These are phyloP conservation scores for Mermis nigrescens DNA, from an alignment of 2,888 invertebrate species.

Conservation along the genomic window DNA sequence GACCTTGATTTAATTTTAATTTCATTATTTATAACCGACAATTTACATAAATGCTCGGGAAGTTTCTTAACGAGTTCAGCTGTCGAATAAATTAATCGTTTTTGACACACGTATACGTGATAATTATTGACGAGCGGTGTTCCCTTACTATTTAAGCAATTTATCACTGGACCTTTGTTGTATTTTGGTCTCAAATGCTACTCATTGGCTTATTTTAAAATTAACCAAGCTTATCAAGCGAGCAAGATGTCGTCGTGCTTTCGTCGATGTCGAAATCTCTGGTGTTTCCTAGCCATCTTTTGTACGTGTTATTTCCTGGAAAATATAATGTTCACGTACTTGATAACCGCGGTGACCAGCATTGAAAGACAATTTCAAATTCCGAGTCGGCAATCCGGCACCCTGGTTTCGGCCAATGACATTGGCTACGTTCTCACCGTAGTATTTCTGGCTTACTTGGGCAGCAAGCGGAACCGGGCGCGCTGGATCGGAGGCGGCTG, in stretches of 20 bases:
- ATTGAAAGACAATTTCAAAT: conserved; percentile 12
- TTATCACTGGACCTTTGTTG: too few relatives aligned
- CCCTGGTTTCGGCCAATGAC: conserved; percentile 10
- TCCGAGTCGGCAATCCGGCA: conserved; percentile 7
- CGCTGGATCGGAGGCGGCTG: conserved; percentile 13
- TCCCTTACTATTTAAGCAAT: too few relatives aligned
- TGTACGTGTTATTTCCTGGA: conserved; percentile 29
- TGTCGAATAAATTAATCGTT: too few relatives aligned
- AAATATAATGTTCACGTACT: conserved; percentile 30
- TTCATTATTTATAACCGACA: too few relatives aligned
- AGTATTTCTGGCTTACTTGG: conserved; percentile 10
- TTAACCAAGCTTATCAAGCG: not conserved
- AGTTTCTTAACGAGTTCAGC: too few relatives aligned
- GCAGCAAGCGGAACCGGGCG: conserved; percentile 10
- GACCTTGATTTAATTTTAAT: too few relatives aligned
- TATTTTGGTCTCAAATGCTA: too few relatives aligned
- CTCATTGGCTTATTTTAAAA: too few relatives aligned
- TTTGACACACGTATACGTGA: too few relatives aligned
- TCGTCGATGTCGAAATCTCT: not conserved
- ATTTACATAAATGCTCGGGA: too few relatives aligned
- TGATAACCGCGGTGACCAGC: conserved; percentile 27
- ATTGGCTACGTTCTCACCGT: conserved; percentile 11
- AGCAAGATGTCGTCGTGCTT: not conserved
- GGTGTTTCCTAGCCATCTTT: conserved; percentile 25
- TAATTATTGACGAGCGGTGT: too few relatives aligned